phyloP scores from a whole-genome alignment of 2,797 vertebrate species.

The Platalea minor region DNA sequence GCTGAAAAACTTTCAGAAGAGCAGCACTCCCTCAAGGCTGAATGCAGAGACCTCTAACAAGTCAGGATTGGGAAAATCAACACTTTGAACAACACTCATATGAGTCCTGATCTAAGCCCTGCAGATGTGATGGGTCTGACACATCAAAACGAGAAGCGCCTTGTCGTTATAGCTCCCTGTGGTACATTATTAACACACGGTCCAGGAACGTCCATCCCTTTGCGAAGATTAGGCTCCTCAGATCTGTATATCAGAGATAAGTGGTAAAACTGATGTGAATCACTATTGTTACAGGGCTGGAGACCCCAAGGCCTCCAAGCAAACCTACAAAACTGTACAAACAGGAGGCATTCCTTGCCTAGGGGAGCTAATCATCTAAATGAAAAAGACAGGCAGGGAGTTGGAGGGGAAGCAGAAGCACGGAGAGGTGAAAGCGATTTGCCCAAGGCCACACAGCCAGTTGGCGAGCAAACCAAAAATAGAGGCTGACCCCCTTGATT shows the following conservation, averaged over 20 bases:
- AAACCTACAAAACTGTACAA: slow-evolving; percentile 18
- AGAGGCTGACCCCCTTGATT: slow-evolving; percentile 46
- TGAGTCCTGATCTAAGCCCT: neutral
- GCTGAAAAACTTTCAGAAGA: neutral
- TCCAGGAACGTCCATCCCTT: neutral
- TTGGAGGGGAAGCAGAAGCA: slow-evolving; percentile 9
- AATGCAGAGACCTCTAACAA: neutral
- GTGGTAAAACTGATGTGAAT: neutral
- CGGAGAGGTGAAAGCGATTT: slow-evolving; percentile 38
- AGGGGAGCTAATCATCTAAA: slow-evolving; percentile 32
- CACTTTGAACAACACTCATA: neutral
- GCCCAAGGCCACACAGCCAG: slow-evolving; percentile 24
- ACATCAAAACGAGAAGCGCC: neutral
- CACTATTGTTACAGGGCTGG: neutral
- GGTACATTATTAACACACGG: neutral
- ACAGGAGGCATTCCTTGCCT: slow-evolving; percentile 23
- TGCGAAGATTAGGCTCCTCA: neutral
- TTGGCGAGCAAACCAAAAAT: neutral
- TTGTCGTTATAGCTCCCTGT: neutral
- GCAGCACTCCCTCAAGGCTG: neutral
- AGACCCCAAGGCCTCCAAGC: neutral
- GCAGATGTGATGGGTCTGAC: neutral
- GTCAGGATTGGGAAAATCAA: neutral
- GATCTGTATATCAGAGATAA: neutral
- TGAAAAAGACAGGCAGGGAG: slow-evolving; percentile 43